Evolutionary conservation across 53 echinoderm and acorn worm genomes (phyloP).

Genomic region (Mesocentrotus franciscanus): DNA sequence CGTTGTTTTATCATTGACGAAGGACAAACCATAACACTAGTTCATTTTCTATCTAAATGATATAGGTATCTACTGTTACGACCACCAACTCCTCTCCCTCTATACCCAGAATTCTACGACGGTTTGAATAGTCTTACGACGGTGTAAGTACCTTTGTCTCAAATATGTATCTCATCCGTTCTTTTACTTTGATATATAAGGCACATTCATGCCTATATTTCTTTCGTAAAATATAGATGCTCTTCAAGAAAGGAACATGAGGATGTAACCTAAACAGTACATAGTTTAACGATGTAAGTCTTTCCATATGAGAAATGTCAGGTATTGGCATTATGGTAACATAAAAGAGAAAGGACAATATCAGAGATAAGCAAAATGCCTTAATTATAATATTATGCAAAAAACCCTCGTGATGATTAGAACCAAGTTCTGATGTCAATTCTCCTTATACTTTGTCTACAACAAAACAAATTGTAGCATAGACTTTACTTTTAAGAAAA

Average conservation of each 20-base stretch:
- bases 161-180: neutral
- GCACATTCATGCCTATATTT: neutral
- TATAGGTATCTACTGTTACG: neutral
- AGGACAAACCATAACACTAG: neutral
- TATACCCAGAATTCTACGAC: conserved; percentile 49
- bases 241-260: neutral
- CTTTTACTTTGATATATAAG: neutral
- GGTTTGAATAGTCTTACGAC: conserved; percentile 20
- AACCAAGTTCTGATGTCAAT: too few relatives aligned
- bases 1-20: neutral
- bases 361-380: too few relatives aligned
- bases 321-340: too few relatives aligned
- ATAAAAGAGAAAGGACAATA: too few relatives aligned
- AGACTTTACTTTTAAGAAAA: too few relatives aligned
- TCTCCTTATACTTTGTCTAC: too few relatives aligned
- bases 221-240: too few relatives aligned
- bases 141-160: conserved; percentile 5
- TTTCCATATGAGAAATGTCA: neutral
- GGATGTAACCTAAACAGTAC: neutral
- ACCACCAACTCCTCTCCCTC: neutral
- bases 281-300: neutral
- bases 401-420: too few relatives aligned
- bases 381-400: too few relatives aligned
- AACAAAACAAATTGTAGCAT: too few relatives aligned
- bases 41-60: too few relatives aligned